These are phyloP conservation scores for Serranus cabrilla DNA, from an alignment of 2,797 vertebrate species.

Conservation along the genomic window DNA sequence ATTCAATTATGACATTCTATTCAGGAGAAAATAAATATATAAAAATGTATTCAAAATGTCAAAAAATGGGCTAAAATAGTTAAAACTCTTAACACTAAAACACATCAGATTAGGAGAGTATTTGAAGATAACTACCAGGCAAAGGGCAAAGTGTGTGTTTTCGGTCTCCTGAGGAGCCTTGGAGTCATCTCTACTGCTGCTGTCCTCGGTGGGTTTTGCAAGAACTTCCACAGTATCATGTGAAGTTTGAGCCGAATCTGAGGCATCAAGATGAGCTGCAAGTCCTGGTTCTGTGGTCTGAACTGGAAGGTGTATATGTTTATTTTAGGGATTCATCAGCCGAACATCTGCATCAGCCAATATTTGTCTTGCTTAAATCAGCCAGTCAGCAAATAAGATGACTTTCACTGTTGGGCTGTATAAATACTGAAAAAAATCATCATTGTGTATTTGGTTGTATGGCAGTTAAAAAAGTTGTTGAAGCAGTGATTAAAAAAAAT, in stretches of 20 bases:
- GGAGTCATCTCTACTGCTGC: slow-evolving; percentile 40
- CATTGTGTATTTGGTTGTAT: no score
- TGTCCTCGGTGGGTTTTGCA: slow-evolving; percentile 68
- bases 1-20: not conserved
- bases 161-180: slow-evolving; percentile 64
- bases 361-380: no score
- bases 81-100: not conserved
- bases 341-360: no score
- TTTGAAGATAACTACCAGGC: slow-evolving; percentile 59
- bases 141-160: slow-evolving; percentile 26
- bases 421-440: no score
- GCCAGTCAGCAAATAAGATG: no score
- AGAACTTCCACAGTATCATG: slow-evolving; percentile 72
- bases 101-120: not conserved
- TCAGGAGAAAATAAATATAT: no score
- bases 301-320: slow-evolving; percentile 39
- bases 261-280: not conserved
- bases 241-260: slow-evolving; percentile 18
- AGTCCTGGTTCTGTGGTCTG: slow-evolving; percentile 1
- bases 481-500: no score
- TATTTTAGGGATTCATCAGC: not conserved
- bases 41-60: no score
- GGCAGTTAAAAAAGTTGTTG: no score
- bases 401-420: no score
- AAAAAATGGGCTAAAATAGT: not conserved